Base-by-base conservation (phyloP, 2,888 invertebrate genomes). In the Gisinianus flammeolus region DNA sequence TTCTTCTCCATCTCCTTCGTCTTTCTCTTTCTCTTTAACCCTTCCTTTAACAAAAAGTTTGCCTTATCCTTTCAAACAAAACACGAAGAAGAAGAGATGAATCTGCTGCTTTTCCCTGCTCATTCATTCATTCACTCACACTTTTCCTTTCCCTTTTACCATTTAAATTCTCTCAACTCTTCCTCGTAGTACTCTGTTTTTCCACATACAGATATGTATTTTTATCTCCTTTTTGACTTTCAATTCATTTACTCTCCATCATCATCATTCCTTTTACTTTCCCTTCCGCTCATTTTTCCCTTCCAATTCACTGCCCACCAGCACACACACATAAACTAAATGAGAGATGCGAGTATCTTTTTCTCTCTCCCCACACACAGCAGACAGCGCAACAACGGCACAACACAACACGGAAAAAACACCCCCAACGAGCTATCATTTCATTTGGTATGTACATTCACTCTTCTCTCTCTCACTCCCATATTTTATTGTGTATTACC, bases 171-270 rank as follows among this genome's bases (percentile, higher is more conserved):
- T 31, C 33, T 31, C 67, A 28, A 24, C 64, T 28, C 12, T 64
- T 24, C 64, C 26, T 12, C n/a, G 6, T 58, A 19, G n/a, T 4
- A 4, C 24, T 64, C 16, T 16, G n/a, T 64, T 19, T 64, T 24
- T 26, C 16, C 30, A 16, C 30, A 22, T n/a, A 58, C 62, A 19
- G 6, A 19, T 24, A 26, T n/a, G n/a, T n/a, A n/a, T 64, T 30
- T 64, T 30, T 64, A 22, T 24, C 26, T 66, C 30, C 28, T 19
- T 31, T 70, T 33, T 24, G 52, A n/a, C 35, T 44, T 19, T n/a
- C 22, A 16, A n/a, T 33, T 30, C 77, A 77, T 81, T 81, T 80
- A 81, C 72, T 80, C 75, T 77, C 79, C 79, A 72, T 76, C 77
- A 79, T 74, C 71, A 80, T 76, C 78, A n/a, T n/a, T n/a, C n/a